phyloP scores from a whole-genome alignment of 2,113 vertebrate genomes.

The Crotalus helleri region DNA sequence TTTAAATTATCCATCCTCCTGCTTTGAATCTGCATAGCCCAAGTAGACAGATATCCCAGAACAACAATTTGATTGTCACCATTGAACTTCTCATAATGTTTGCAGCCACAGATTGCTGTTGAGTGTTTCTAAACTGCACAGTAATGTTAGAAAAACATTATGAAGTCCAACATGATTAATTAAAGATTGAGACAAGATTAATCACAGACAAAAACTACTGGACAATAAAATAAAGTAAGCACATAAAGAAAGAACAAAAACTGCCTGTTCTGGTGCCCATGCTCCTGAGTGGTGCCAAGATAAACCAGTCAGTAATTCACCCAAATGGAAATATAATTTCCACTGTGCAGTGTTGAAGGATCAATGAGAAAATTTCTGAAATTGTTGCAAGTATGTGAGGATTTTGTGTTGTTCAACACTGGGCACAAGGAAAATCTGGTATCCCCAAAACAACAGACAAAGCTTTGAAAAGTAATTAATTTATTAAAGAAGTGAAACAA shows the following conservation, averaged over 20 bases:
- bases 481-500: neutral
- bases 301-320: neutral
- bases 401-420: neutral
- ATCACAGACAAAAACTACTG: neutral
- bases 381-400: neutral
- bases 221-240: neutral
- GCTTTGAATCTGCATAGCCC: neutral
- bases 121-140: neutral
- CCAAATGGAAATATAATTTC: neutral
- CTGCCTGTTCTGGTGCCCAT: neutral
- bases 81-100: neutral
- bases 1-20: neutral
- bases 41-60: neutral
- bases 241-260: neutral
- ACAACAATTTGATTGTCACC: neutral
- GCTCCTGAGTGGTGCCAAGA: neutral
- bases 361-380: neutral
- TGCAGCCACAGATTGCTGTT: neutral
- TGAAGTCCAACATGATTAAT: neutral
- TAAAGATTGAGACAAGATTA: neutral
- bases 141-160: neutral
- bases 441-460: neutral
- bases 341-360: neutral
- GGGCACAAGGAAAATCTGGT: neutral
- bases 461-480: neutral